Evolutionary conservation across 2,113 vertebrate genomes (phyloP).

Genomic region (Turdus rufiventris): DNA sequence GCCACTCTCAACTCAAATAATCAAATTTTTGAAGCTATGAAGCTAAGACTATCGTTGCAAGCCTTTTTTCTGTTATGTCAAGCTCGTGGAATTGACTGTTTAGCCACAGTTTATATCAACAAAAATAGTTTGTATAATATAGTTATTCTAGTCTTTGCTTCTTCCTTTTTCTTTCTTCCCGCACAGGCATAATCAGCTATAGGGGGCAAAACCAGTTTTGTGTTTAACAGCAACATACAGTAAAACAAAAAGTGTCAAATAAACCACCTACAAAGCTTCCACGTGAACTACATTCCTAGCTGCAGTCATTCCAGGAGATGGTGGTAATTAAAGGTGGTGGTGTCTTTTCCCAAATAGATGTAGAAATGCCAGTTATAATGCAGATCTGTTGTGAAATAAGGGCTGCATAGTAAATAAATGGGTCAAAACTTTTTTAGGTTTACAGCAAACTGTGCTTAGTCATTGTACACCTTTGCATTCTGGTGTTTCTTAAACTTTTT

Average conservation of each 20-base stretch:
- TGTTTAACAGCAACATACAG: background rate
- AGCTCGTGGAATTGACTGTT: background rate
- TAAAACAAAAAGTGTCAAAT: rapidly evolving
- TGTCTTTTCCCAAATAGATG: background rate
- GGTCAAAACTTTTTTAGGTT: background rate
- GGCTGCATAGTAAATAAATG: background rate
- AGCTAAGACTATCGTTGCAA: background rate
- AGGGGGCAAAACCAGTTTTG: background rate
- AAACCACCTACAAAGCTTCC: background rate
- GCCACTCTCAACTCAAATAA: background rate
- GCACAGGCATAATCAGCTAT: background rate
- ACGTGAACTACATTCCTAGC: background rate
- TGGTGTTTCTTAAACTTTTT: background rate
- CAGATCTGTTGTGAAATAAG: background rate
- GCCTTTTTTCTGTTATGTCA: background rate
- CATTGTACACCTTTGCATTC: background rate
- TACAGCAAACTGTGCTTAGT: background rate
- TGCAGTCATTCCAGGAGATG: background rate
- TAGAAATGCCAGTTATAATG: background rate
- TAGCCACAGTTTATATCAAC: background rate
- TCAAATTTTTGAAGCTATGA: background rate
- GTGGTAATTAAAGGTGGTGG: background rate
- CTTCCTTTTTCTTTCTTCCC: background rate
- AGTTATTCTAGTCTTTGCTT: background rate
- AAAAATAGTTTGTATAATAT: background rate